Evolutionary conservation across 2,888 invertebrate genomes (phyloP).

Genomic region (Acronicta leporina): DNA sequence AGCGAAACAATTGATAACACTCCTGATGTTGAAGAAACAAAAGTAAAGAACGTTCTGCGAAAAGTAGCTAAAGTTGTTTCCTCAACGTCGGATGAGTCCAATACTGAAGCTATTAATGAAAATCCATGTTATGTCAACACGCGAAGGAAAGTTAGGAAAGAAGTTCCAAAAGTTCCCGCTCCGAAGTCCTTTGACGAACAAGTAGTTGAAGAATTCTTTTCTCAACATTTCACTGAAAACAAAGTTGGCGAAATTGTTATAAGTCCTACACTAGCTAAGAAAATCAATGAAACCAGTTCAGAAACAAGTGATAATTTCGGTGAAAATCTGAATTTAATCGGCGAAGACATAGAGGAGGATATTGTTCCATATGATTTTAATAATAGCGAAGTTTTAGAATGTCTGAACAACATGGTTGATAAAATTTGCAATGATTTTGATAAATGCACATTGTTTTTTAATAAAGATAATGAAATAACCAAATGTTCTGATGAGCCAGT

Average conservation of each 20-base stretch:
- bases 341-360: constrained; percentile 47
- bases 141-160: constrained; percentile 52
- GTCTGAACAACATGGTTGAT: constrained; percentile 74
- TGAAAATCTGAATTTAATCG: constrained; percentile 48
- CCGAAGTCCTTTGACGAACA: constrained; percentile 56
- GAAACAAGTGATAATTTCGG: constrained; percentile 69
- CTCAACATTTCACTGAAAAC: constrained; percentile 69
- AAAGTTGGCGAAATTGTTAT: constrained; percentile 59
- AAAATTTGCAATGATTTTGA: constrained; percentile 73
- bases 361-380: constrained; percentile 51
- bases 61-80: constrained; percentile 45
- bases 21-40: constrained; percentile 42
- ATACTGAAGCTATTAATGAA: constrained; percentile 68
- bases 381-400: constrained; percentile 70
- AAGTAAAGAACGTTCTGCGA: constrained; percentile 22
- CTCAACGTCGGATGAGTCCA: constrained; percentile 74
- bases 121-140: constrained; percentile 65
- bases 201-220: constrained; percentile 72
- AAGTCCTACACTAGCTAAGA: constrained; percentile 74
- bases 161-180: constrained; percentile 26
- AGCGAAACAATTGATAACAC: constrained; percentile 66
- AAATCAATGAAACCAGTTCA: constrained; percentile 74
- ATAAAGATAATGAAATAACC: constrained; percentile 39
- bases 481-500: constrained; percentile 20
- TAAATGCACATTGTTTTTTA: constrained; percentile 64